Conservation (phyloP, 2,797 vertebrate genomes). For the Neolamprologus multifasciatus region DNA sequence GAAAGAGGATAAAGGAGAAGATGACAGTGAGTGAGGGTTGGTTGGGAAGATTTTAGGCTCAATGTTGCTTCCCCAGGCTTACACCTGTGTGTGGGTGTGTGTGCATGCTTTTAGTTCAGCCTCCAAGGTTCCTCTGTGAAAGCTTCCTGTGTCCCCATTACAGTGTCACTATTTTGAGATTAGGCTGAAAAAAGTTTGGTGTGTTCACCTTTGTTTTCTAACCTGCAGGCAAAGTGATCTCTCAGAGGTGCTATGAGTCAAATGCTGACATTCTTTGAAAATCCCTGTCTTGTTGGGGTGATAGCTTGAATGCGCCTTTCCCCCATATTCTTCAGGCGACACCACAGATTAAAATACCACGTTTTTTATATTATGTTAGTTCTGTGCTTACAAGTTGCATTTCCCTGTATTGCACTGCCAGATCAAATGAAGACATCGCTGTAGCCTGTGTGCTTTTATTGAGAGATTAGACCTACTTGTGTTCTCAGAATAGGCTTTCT, state of each 20-base stretch:
- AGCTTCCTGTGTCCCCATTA: background rate
- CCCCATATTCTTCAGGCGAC: background rate
- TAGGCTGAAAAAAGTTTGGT: background rate
- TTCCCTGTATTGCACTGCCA: background rate
- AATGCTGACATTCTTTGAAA: background rate
- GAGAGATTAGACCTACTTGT: conserved; percentile 44
- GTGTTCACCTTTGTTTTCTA: background rate
- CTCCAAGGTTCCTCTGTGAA: background rate
- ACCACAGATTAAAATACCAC: background rate
- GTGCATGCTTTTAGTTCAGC: background rate
- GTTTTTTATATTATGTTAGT: background rate
- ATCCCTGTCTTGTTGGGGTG: background rate
- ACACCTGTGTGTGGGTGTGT: background rate
- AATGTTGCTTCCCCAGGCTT: background rate
- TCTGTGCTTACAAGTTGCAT: background rate
- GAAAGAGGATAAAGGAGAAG: conserved; percentile 34
- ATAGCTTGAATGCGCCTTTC: background rate
- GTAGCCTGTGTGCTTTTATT: background rate
- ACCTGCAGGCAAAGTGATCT: background rate
- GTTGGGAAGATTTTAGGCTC: background rate
- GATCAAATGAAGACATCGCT: background rate
- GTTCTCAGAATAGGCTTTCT: conserved; percentile 48
- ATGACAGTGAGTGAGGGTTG: conserved; percentile 49
- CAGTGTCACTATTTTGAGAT: background rate
- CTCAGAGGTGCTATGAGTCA: background rate